Base-by-base conservation (phyloP, 2,888 invertebrate species). In the Cheilosia vernalis region DNA sequence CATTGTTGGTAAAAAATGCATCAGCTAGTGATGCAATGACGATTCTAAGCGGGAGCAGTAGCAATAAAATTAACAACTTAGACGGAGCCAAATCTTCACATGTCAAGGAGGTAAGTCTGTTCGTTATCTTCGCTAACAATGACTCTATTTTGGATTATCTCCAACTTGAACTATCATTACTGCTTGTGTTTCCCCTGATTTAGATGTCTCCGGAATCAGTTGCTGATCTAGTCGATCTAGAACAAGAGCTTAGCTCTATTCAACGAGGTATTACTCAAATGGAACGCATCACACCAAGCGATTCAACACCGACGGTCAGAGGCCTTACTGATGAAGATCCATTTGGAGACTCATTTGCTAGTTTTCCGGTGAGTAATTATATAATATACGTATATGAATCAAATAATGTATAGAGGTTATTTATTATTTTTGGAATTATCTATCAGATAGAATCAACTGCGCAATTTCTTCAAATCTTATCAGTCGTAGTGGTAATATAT, bases 201-300 rank as follows among this genome's bases (percentile, higher is more conserved):
- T 37, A 92, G 92, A 90, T 92, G 83, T 92, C 92, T n/a, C 92
- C 92, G 0, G 92, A 92, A 87, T 92, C 92, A 49, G 97, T 97
- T 42, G 97, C 97, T 1, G 97, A 97, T 93, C 93, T 98, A 83
- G 95, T 98, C 17, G 97, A 97, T 92, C 93, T 97, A 87, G 97
- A 97, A 91, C 95, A 97, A 89, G 97, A 97, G 92, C 93, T 98
- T 82, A 96, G 95, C 90, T 97, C 96, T 77, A 92, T 97, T 88
- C 95, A 97, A 90, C 95, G 97, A 88, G 97, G 97, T 2, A 95
- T 97, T 85, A 96, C 96, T 87, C 97, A 97, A 92, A 97, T 97
- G 93, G 97, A 97, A 91, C 95, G 96, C 77, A 95, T 97, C 42
- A 97, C 97, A 3, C 95, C 95, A 9, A 95, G 94, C 42, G 95